Conservation (phyloP, 2,888 invertebrate species). For the Yponomeuta malinellus region DNA sequence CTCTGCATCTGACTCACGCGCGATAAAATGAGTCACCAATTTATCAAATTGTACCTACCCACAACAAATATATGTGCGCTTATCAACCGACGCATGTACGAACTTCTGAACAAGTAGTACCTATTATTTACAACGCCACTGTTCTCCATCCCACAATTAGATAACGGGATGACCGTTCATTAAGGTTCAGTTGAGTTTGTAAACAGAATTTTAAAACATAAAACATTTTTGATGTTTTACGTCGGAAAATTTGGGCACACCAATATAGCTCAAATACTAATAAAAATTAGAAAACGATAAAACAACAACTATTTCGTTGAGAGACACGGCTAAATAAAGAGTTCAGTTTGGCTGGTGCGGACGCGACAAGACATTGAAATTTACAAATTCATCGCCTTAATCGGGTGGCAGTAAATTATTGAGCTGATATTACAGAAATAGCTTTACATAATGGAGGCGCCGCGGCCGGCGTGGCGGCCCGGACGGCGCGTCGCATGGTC, state of each 20-base stretch:
- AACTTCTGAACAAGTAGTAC: slow-evolving; percentile 30
- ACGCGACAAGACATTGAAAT: slow-evolving; percentile 9
- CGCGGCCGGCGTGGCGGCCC: slow-evolving; percentile 35
- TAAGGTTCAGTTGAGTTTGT: background rate
- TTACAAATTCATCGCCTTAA: slow-evolving; percentile 14
- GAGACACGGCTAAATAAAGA: background rate
- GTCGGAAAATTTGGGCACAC: too few species aligned
- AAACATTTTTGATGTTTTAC: too few species aligned
- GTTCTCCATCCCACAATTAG: background rate
- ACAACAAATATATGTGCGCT: slow-evolving; percentile 31
- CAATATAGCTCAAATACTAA: too few species aligned
- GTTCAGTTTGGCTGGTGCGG: background rate
- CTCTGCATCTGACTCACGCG: slow-evolving; percentile 21
- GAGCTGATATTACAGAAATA: slow-evolving; percentile 44
- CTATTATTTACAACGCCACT: background rate
- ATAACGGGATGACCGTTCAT: background rate
- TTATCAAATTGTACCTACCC: slow-evolving; percentile 34
- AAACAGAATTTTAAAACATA: background rate
- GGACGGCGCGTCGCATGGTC: slow-evolving; percentile 7
- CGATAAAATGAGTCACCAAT: slow-evolving; percentile 34
- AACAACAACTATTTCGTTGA: background rate
- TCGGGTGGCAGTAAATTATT: slow-evolving; percentile 41
- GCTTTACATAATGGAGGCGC: slow-evolving; percentile 37
- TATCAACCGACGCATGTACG: slow-evolving; percentile 10
- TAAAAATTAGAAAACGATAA: background rate